Evolutionary conservation across 1,140 invertebrate species (phyloP).

Genomic region (Papilio aristodemus): DNA sequence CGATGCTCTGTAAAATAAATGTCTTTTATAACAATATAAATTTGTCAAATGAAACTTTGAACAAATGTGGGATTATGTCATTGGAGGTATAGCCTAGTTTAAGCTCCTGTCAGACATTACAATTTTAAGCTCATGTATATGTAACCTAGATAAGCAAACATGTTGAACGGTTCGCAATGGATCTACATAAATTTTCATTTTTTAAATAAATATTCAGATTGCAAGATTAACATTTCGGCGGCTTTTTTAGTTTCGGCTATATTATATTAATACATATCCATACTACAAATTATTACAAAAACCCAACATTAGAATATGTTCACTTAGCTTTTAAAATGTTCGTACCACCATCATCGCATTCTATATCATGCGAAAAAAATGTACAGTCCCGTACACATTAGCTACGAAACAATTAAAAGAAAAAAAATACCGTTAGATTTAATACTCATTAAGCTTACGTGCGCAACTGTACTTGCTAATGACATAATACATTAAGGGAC

Average conservation of each 20-base stretch:
- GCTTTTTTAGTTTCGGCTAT: no score
- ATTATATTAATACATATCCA: no score
- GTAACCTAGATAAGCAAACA: not conserved
- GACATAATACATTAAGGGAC: slow-evolving; percentile 25
- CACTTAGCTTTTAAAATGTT: no score
- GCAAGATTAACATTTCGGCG: no score
- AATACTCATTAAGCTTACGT: slow-evolving; percentile 29
- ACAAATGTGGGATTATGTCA: not conserved
- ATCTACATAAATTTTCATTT: not conserved
- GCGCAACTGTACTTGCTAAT: slow-evolving; percentile 27
- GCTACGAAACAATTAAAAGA: slow-evolving; percentile 2
- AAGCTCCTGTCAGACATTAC: not conserved
- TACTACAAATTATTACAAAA: no score
- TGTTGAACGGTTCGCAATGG: not conserved
- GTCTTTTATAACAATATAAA: not conserved
- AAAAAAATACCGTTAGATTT: slow-evolving; percentile 22
- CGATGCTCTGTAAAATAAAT: not conserved
- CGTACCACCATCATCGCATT: no score
- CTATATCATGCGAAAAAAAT: no score
- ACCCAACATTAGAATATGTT: no score
- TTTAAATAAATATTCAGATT: not conserved
- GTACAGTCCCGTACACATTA: no score
- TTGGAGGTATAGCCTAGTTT: not conserved
- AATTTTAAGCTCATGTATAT: slow-evolving; percentile 13
- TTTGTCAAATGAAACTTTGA: slow-evolving; percentile 8